These are phyloP conservation scores for Oreocharis arfaki DNA, from an alignment of 2,113 vertebrate genomes.

Conservation along the genomic window DNA sequence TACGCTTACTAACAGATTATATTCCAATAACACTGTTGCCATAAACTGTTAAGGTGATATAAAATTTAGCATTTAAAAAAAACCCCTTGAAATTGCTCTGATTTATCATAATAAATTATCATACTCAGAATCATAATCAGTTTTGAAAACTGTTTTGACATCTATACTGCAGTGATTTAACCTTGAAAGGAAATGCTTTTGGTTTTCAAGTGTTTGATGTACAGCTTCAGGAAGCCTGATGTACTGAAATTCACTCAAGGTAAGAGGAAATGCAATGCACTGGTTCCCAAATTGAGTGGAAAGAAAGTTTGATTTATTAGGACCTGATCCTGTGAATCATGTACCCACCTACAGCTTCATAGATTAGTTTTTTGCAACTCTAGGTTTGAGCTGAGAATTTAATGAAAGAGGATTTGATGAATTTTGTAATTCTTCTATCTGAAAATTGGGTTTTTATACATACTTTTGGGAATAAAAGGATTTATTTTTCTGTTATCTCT, in stretches of 20 bases:
- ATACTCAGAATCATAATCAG: not conserved
- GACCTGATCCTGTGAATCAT: slow-evolving; percentile 21
- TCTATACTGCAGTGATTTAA: not conserved
- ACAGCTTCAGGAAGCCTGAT: not conserved
- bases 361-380: not conserved
- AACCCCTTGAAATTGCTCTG: not conserved
- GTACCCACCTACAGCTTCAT: not conserved
- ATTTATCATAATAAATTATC: no score
- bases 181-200: not conserved
- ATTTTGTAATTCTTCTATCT: not conserved
- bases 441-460: not conserved
- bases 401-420: slow-evolving; percentile 3
- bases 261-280: not conserved
- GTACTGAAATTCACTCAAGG: not conserved
- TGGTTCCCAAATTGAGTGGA: not conserved
- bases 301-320: slow-evolving; percentile 32
- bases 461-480: not conserved
- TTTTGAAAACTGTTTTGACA: not conserved
- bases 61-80: not conserved
- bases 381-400: not conserved
- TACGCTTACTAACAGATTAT: not conserved
- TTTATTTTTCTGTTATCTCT: not conserved
- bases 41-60: not conserved
- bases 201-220: not conserved
- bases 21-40: not conserved